phyloP scores from a whole-genome alignment of 1,140 invertebrate species.

The Zeugodacus cucurbitae region DNA sequence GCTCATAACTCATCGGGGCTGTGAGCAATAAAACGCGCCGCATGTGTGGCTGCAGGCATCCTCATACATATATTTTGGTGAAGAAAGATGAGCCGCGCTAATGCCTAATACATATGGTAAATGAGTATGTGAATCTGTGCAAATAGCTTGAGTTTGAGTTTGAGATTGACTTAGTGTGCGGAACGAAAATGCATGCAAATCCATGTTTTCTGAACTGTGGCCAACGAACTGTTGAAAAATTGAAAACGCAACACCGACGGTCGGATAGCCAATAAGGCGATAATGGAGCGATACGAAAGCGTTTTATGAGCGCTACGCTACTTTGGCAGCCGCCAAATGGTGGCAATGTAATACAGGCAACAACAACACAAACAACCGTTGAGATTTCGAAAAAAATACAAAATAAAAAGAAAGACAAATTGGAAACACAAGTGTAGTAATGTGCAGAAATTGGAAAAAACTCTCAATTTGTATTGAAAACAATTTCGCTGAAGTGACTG shows the following conservation, averaged over 20 bases:
- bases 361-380: neutral
- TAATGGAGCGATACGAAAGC: slow-evolving; percentile 31
- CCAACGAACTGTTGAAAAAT: slow-evolving; percentile 12
- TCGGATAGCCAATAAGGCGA: neutral
- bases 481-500: neutral
- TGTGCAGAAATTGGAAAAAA: neutral
- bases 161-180: neutral
- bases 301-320: neutral
- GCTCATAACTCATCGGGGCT: neutral
- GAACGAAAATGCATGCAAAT: slow-evolving; percentile 19
- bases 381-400: neutral
- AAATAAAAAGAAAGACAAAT: neutral
- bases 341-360: neutral
- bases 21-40: neutral
- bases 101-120: neutral
- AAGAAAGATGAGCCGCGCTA: neutral
- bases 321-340: neutral
- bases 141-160: neutral
- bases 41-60: neutral
- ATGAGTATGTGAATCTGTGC: neutral
- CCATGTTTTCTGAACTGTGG: slow-evolving; percentile 2
- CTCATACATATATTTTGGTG: neutral
- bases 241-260: neutral
- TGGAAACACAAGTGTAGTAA: neutral
- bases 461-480: neutral